These are phyloP conservation scores for Conistra vaccinii DNA, from an alignment of 2,888 invertebrate genomes.

Conservation along the genomic window DNA sequence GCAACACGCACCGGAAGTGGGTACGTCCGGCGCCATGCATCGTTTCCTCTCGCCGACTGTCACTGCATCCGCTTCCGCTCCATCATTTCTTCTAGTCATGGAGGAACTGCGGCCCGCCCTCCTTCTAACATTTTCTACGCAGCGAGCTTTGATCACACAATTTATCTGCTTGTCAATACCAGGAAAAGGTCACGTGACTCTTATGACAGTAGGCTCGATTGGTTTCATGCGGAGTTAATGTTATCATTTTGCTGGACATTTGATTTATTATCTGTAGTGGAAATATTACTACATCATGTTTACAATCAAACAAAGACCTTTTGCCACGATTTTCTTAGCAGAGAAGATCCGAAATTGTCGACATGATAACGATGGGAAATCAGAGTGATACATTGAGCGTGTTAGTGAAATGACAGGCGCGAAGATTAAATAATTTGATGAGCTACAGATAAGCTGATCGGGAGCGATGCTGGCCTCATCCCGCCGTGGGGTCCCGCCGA, in stretches of 20 bases:
- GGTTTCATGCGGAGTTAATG: slow-evolving; percentile 75
- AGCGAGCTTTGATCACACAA: slow-evolving; percentile 85
- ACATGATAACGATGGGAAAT: slow-evolving; percentile 50
- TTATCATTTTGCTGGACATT: slow-evolving; percentile 37
- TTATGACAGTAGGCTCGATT: slow-evolving; percentile 69
- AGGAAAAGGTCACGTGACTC: slow-evolving; percentile 88
- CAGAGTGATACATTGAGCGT: slow-evolving; percentile 82
- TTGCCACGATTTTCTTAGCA: slow-evolving; percentile 4
- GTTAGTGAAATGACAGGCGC: slow-evolving; percentile 84
- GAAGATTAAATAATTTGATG: slow-evolving; percentile 83
- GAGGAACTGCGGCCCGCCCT: slow-evolving; percentile 76
- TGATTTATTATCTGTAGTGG: slow-evolving; percentile 24
- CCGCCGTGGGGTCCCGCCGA: slow-evolving; percentile 79
- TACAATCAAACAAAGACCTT: neutral
- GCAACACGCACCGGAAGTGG: slow-evolving; percentile 85
- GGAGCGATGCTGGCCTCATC: slow-evolving; percentile 74
- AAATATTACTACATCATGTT: slow-evolving; percentile 7
- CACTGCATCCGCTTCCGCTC: slow-evolving; percentile 87
- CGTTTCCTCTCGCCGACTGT: slow-evolving; percentile 84
- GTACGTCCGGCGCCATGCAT: slow-evolving; percentile 86
- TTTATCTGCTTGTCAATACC: slow-evolving; percentile 90
- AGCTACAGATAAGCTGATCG: slow-evolving; percentile 83
- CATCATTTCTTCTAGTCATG: slow-evolving; percentile 80
- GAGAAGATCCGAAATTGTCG: slow-evolving; percentile 2
- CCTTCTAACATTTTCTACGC: slow-evolving; percentile 78